Percentiles rank a stretch among this genome's conserved stretches.
These are phyloP conservation scores for Patiria pectinifera DNA, from an alignment of 53 echinoderm and acorn worm genomes.

Conservation along the genomic window DNA sequence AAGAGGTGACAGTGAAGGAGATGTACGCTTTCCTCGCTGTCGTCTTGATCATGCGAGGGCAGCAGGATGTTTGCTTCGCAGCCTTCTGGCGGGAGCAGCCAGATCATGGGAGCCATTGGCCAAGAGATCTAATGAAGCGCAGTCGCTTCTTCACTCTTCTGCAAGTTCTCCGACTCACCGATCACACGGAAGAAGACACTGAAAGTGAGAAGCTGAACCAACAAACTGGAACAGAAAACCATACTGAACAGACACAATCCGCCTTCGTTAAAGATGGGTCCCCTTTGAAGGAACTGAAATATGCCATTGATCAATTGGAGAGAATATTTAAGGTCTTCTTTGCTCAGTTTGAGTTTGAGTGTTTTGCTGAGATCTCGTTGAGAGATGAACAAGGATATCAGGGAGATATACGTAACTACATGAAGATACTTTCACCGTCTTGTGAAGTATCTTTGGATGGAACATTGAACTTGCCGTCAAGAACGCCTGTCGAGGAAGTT, in stretches of 20 bases:
- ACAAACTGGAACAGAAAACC: not conserved
- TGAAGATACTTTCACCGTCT: not conserved
- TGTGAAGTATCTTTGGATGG: not conserved
- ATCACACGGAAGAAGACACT: not conserved
- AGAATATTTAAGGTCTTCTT: conserved; percentile 10
- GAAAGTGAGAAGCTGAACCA: not conserved
- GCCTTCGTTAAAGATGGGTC: not conserved
- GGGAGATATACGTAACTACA: not conserved
- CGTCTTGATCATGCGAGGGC: conserved; percentile 21
- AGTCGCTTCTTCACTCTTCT: conserved; percentile 33
- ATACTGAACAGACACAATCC: not conserved
- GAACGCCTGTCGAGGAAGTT: not conserved
- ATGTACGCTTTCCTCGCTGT: conserved; percentile 34
- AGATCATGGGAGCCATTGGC: not conserved
- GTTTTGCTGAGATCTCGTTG: not conserved
- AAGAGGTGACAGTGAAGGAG: conserved; percentile 26
- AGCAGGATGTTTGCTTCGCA: conserved; percentile 33
- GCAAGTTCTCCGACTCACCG: not conserved
- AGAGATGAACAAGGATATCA: not conserved
- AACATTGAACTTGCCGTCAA: not conserved
- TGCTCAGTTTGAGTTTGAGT: not conserved
- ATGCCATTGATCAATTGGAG: conserved; percentile 8
- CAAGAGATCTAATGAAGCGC: conserved; percentile 25
- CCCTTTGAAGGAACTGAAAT: not conserved
- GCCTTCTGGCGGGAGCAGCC: conserved; percentile 23